A percentile compares a stretch with the other conserved stretches of the same genome.
Conservation (phyloP, 2,888 invertebrate genomes). For the Caenorhabditis sinica region DNA sequence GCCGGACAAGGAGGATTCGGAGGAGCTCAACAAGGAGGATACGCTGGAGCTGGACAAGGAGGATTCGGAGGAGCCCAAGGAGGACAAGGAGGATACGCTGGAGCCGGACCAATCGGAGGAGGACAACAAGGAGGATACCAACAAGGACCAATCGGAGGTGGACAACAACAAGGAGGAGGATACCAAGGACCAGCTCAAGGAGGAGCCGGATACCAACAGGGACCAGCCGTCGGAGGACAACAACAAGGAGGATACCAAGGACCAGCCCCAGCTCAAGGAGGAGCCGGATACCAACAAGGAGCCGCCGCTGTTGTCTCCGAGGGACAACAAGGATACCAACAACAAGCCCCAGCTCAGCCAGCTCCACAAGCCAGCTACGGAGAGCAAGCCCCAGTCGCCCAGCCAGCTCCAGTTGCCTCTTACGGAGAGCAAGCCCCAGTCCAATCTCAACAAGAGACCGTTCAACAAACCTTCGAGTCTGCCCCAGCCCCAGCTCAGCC, state of each 20-base stretch:
- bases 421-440: slow-evolving; percentile 64
- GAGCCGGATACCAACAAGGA: slow-evolving; percentile 50
- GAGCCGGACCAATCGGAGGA: too few relatives aligned
- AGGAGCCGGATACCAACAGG: slow-evolving; percentile 37
- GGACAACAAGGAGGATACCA: slow-evolving; percentile 36
- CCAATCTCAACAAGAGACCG: slow-evolving; percentile 33
- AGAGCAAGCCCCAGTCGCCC: slow-evolving; percentile 37
- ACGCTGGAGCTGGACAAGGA: slow-evolving; percentile 55
- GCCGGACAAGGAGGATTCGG: slow-evolving; percentile 35
- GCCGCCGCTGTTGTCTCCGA: slow-evolving; percentile 38
- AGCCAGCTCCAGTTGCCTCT: slow-evolving; percentile 55
- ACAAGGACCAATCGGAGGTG: slow-evolving; percentile 16
- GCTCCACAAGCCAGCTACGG: slow-evolving; percentile 40
- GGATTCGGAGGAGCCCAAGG: slow-evolving; percentile 33
- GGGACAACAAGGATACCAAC: slow-evolving; percentile 49
- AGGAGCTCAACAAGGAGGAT: slow-evolving; percentile 53
- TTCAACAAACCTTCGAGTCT: slow-evolving; percentile 50
- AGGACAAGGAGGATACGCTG: slow-evolving; percentile 40
- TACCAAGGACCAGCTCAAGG: slow-evolving; percentile 5
- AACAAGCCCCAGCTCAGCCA: slow-evolving; percentile 29
- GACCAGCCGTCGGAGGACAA: slow-evolving; percentile 6
- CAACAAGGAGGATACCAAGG: slow-evolving; percentile 27
- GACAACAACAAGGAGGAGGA: not conserved
- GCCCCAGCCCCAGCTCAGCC: slow-evolving; percentile 53
- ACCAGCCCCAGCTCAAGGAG: slow-evolving; percentile 30